Conservation (phyloP, 2,113 vertebrate species). For the Pavo muticus region DNA sequence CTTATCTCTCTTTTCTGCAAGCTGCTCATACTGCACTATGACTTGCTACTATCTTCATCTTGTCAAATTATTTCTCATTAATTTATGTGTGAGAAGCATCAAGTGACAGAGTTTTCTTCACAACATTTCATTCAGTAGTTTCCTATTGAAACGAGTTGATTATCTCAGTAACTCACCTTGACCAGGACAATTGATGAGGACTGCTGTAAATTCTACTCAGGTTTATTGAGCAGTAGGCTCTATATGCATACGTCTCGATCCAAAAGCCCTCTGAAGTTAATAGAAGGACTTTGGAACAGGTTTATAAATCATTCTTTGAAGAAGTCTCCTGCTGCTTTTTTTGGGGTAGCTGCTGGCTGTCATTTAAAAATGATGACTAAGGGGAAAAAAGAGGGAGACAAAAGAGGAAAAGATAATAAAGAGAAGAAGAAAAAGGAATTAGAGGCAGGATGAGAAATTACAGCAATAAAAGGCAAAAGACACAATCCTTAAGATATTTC, state of each 20-base stretch:
- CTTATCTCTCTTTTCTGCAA: background rate
- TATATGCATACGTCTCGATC: background rate
- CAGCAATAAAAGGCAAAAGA: background rate
- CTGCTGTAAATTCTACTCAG: constrained; percentile 26
- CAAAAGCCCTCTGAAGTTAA: constrained; percentile 23
- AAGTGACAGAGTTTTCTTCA: background rate
- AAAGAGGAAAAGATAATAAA: constrained; percentile 3
- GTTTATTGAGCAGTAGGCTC: constrained; percentile 8
- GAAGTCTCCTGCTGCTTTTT: background rate
- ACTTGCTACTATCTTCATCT: background rate
- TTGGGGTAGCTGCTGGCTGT: constrained; percentile 34
- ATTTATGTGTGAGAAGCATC: background rate
- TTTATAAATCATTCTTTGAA: constrained; percentile 28
- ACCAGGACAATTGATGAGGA: background rate
- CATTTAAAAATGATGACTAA: constrained; percentile 57
- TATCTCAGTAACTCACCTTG: constrained; percentile 49
- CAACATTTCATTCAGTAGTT: background rate
- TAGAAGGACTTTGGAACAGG: constrained; percentile 16
- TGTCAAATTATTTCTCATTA: background rate
- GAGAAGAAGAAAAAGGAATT: background rate
- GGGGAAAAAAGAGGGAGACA: background rate
- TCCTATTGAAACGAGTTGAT: background rate
- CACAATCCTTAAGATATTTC: background rate
- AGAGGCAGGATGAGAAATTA: background rate
- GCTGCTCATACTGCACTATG: background rate